Evolutionary conservation across 2,888 invertebrate species (phyloP).

Genomic region (Watsonalla binaria): DNA sequence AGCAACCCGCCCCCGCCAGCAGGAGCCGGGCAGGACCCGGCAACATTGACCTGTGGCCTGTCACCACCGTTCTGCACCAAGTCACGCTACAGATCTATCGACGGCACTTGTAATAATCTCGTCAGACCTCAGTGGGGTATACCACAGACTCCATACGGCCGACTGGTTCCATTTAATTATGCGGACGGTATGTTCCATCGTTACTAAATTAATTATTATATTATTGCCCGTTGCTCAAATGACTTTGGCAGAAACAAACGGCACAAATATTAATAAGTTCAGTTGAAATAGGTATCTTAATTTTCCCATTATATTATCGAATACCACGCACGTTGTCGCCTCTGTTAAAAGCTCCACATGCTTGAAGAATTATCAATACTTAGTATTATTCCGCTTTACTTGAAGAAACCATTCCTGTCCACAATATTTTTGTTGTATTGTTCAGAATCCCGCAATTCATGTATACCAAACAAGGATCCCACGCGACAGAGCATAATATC

Average conservation of each 20-base stretch:
- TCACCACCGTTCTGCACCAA: slow-evolving; percentile 68
- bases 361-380: too few species aligned
- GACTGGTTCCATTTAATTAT: slow-evolving; percentile 82
- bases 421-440: too few species aligned
- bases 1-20: slow-evolving; percentile 65
- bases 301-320: too few species aligned
- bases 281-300: too few species aligned
- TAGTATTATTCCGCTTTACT: too few species aligned
- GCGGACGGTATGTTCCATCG: slow-evolving; percentile 79
- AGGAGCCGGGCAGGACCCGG: slow-evolving; percentile 61
- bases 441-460: background rate
- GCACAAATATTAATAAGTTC: too few species aligned
- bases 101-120: slow-evolving; percentile 97
- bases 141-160: slow-evolving; percentile 84
- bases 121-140: slow-evolving; percentile 89
- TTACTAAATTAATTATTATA: background rate
- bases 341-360: too few species aligned
- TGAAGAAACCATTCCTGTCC: too few species aligned
- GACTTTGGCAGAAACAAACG: too few species aligned
- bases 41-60: slow-evolving; percentile 68
- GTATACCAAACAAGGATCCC: background rate
- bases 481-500: background rate
- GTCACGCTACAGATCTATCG: slow-evolving; percentile 84
- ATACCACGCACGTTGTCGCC: too few species aligned
- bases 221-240: too few species aligned